phyloP scores from a whole-genome alignment of 2,888 invertebrate genomes.

The Geophilus truncorum region DNA sequence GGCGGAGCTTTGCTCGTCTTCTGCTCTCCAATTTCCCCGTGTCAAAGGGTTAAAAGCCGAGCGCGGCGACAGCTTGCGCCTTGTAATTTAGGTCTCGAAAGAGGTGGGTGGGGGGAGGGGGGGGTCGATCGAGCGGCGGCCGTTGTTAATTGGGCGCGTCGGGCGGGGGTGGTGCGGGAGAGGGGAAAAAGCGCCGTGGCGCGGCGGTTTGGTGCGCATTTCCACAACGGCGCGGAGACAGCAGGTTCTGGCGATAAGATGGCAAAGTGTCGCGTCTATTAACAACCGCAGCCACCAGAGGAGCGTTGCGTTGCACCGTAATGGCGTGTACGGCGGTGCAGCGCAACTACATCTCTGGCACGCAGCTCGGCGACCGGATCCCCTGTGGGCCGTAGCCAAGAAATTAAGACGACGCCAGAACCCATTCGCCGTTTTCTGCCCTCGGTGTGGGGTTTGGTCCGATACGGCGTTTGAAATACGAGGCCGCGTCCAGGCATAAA shows the following conservation, averaged over 20 bases:
- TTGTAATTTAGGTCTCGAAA: background rate
- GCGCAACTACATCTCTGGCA: background rate
- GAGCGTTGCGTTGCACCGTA: background rate
- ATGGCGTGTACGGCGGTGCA: background rate
- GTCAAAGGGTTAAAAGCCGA: background rate
- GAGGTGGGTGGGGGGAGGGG: background rate
- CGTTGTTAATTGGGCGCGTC: background rate
- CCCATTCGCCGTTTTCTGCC: too few species aligned
- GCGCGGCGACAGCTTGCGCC: background rate
- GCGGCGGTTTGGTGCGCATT: background rate
- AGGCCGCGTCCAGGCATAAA: slow-evolving; percentile 21
- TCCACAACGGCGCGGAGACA: background rate
- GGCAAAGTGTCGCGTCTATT: background rate
- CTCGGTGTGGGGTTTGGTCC: too few species aligned
- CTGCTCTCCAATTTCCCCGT: background rate
- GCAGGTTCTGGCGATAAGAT: background rate
- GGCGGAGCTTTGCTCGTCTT: background rate
- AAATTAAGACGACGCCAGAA: slow-evolving; percentile 25
- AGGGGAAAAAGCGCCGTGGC: background rate
- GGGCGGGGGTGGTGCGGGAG: background rate
- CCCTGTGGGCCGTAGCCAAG: slow-evolving; percentile 29
- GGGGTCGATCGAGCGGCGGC: background rate
- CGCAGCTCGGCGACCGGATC: background rate
- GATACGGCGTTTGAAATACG: slow-evolving; percentile 7
- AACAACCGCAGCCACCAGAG: background rate